Percentiles rank a stretch among this genome's conserved stretches.
Evolutionary conservation across 2,797 vertebrate species (phyloP).

Genomic region (Siniperca scherzeri): DNA sequence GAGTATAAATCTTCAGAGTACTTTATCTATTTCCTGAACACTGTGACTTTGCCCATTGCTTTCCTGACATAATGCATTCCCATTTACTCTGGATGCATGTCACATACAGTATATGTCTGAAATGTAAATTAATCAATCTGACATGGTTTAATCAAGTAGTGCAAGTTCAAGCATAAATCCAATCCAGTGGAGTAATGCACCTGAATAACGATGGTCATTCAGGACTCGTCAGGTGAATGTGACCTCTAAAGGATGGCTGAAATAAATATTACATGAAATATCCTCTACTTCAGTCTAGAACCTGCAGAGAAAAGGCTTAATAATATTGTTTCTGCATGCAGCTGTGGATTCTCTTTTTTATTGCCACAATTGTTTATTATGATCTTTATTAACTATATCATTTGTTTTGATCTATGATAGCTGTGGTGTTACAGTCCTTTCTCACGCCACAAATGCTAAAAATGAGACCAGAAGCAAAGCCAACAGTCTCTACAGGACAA

Average conservation of each 20-base stretch:
- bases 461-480: slow-evolving; percentile 58
- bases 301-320: slow-evolving; percentile 2
- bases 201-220: slow-evolving; percentile 56
- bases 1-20: background rate
- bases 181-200: slow-evolving; percentile 49
- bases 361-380: background rate
- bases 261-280: slow-evolving; percentile 31
- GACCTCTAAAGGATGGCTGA: slow-evolving; percentile 53
- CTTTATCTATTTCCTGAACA: background rate
- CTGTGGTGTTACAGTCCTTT: background rate
- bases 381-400: background rate
- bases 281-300: slow-evolving; percentile 10
- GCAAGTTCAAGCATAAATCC: slow-evolving; percentile 54
- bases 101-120: slow-evolving; percentile 45
- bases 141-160: slow-evolving; percentile 51
- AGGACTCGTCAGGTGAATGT: slow-evolving; percentile 39
- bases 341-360: background rate
- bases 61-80: background rate
- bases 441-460: slow-evolving; percentile 2
- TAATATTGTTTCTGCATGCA: background rate
- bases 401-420: slow-evolving; percentile 21
- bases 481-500: slow-evolving; percentile 14
- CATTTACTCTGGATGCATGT: slow-evolving; percentile 33
- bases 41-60: background rate
- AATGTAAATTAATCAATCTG: slow-evolving; percentile 46